These are phyloP conservation scores for Syngnathus floridae DNA, from an alignment of 2,113 vertebrate genomes.

Conservation along the genomic window DNA sequence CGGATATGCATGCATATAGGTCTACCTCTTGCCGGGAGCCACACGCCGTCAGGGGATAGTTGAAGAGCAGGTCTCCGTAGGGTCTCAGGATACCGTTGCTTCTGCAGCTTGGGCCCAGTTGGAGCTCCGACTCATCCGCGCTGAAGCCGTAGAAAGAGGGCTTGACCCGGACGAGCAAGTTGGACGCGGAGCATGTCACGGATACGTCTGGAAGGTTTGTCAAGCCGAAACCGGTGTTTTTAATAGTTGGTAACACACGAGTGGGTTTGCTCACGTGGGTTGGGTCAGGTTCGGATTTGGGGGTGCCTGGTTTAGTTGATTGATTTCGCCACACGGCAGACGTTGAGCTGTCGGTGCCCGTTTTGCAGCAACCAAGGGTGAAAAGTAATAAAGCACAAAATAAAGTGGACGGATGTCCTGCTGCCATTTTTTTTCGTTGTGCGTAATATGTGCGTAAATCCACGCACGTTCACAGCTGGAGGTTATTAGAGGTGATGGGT, in stretches of 20 bases:
- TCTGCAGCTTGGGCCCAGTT: conserved; percentile 51
- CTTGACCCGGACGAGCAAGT: conserved; percentile 59
- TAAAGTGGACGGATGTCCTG: conserved; percentile 27
- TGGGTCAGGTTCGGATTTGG: not conserved
- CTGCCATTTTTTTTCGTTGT: conserved; percentile 41
- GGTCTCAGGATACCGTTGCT: conserved; percentile 55
- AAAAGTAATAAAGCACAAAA: conserved; percentile 34
- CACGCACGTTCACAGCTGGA: conserved; percentile 35
- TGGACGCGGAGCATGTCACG: conserved; percentile 47
- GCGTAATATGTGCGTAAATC: conserved; percentile 18
- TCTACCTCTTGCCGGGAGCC: conserved; percentile 50
- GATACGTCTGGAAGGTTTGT: conserved; percentile 49
- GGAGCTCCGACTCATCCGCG: conserved; percentile 46
- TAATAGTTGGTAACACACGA: too few species aligned
- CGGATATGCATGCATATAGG: not conserved
- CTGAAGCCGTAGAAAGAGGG: conserved; percentile 55
- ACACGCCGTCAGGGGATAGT: conserved; percentile 56
- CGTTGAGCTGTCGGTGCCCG: conserved; percentile 3
- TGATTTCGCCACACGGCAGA: not conserved
- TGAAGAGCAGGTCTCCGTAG: conserved; percentile 62
- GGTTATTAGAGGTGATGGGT: conserved; percentile 23
- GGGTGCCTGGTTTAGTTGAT: not conserved
- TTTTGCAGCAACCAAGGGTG: conserved; percentile 2
- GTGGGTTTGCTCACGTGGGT: not conserved
- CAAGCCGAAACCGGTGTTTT: conserved; percentile 6